Evolutionary conservation across 2,888 invertebrate species (phyloP), one percentile per base, ranked within the genome.

Genomic region (Brassicogethes aeneus): DNA sequence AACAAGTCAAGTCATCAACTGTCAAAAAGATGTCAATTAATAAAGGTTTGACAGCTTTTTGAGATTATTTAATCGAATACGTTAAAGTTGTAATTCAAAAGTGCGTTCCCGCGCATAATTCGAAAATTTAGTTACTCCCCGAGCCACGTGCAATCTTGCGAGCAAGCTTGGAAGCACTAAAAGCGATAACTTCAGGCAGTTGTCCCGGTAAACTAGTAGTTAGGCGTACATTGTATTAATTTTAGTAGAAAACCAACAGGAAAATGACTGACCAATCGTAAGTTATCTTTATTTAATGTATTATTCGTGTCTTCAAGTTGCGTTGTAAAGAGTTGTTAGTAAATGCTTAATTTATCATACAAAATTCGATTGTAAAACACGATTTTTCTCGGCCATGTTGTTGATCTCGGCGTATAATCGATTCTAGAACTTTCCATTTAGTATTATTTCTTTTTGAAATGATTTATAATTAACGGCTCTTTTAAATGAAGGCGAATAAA

Each of bases 371-470:
- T n/a, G n/a, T n/a, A n/a, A n/a, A n/a, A n/a, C n/a, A n/a, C n/a
- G n/a, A n/a, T n/a, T n/a, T n/a, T n/a, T n/a, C n/a, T 47, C 60
- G 60, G 62, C 62, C 62, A 62, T 62, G 60, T 61, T 62, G 61
- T 53, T 44, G 29, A 40, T 35, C 39, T 49, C 46, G 42, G 23
- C 45, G 47, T 52, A 45, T 48, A 54, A 61, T 61, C 56, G 60
- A 62, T 62, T 61, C 60, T 54, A 51, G 60, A 61, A 60, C 36
- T 42, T 59, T 62, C 58, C 36, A 36, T 14, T 23, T 8, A 17
- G 15, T 17, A 13, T 13, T 15, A 17, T 34, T 12, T 2, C 29
- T 42, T n/a, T n/a, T n/a, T n/a, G n/a, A n/a, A n/a, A n/a, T n/a
- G n/a, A n/a, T n/a, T n/a, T n/a, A n/a, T n/a, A n/a, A n/a, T n/a